Base-by-base conservation (phyloP, 2,888 invertebrate species). In the Parasteatoda lunata region DNA sequence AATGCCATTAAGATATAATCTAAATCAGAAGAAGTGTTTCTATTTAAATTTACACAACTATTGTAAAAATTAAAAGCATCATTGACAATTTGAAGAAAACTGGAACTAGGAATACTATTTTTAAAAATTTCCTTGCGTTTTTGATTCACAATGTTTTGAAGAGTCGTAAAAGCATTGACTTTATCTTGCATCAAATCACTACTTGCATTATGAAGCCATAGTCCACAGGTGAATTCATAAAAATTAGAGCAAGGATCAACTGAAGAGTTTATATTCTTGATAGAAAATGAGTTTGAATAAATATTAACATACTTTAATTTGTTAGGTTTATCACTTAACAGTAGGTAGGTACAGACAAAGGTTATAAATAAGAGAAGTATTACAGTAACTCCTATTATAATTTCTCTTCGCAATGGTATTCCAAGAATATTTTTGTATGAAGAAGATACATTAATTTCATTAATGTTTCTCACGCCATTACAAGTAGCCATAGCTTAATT, bases 181-280 rank as follows among this genome's bases (percentile, higher is more conserved):
- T n/a, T n/a, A 2, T 5, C 11, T 52, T 73, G 30, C 45, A 54
- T 66, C 47, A 11, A 7, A 7, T 45, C 7, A 86, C 59, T 6
- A 48, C 5, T 54, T 59, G 77, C 54, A 59, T 54, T 70, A 49
- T 78, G 15, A 1, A 51, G 0, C 88, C 88, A 88, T 49, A 51
- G 8, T 13, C 88, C 84, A 45, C 88, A 88, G 5, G 83, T 51
- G 48, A 84, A 88, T 15, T 71, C 51, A 45, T 88, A 84, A 54
- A 88, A 88, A 77, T 88, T 65, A 1, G 9, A 52, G 47, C 88
- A 88, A 30, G 88, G 88, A 72, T 84, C 79, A 0, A 71, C 70
- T 0, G 75, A 75, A 4, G 8, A 9, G 68, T 88, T 76, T 49
- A 88, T 30, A 30, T 30, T 30, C 30, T 30, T 30, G 30, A 30